Percentiles rank a stretch among this genome's conserved stretches.
phyloP scores from a whole-genome alignment of 1,140 invertebrate species.

The Callitettix versicolor region DNA sequence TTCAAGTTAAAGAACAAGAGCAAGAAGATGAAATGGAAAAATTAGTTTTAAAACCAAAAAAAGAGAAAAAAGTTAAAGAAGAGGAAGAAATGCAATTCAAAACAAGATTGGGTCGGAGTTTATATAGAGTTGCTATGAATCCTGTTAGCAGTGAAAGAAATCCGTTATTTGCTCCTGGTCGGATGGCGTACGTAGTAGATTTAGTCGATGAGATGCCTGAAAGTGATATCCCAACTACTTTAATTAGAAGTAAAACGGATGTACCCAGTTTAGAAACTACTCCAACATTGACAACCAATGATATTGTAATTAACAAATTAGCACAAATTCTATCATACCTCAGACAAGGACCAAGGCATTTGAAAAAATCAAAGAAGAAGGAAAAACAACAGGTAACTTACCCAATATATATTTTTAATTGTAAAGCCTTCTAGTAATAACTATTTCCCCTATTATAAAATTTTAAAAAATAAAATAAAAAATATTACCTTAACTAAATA shows the following conservation, averaged over 20 bases:
- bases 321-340: slow-evolving; percentile 94
- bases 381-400: slow-evolving; percentile 36
- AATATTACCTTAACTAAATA: too few species aligned
- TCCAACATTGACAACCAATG: slow-evolving; percentile 82
- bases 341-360: slow-evolving; percentile 62
- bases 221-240: slow-evolving; percentile 89
- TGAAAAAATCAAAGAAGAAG: slow-evolving; percentile 66
- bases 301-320: slow-evolving; percentile 93
- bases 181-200: slow-evolving; percentile 98
- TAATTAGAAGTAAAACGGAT: slow-evolving; percentile 91
- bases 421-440: too few species aligned
- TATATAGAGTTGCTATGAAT: slow-evolving; percentile 47
- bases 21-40: slow-evolving; percentile 76
- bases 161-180: slow-evolving; percentile 87
- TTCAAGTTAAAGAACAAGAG: slow-evolving; percentile 66
- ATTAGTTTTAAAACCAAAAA: slow-evolving; percentile 44
- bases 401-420: not conserved
- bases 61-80: slow-evolving; percentile 40
- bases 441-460: not conserved
- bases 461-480: too few species aligned
- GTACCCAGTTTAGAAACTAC: slow-evolving; percentile 69
- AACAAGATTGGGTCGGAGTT: slow-evolving; percentile 62
- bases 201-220: slow-evolving; percentile 82
- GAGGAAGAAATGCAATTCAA: slow-evolving; percentile 73
- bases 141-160: slow-evolving; percentile 68